These are phyloP conservation scores for Mastomys coucha DNA, from an alignment of 2,113 vertebrate species.

Conservation along the genomic window DNA sequence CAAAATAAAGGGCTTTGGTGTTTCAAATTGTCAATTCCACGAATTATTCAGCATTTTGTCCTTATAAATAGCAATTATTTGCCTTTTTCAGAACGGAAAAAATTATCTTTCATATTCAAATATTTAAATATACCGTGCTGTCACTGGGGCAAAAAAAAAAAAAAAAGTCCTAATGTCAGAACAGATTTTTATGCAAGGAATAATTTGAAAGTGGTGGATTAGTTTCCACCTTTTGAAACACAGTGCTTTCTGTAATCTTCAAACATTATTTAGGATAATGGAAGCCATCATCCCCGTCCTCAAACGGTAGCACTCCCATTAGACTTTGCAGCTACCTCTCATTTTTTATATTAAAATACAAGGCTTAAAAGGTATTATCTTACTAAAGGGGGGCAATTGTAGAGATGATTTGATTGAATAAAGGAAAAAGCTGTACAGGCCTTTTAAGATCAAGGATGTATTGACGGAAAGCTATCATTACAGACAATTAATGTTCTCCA, in stretches of 20 bases:
- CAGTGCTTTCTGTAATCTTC: constrained; percentile 93
- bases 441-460: constrained; percentile 96
- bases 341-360: constrained; percentile 98
- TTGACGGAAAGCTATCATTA: constrained; percentile 99
- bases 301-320: constrained; percentile 92
- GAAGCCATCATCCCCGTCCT: constrained; percentile 91
- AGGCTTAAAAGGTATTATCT: constrained; percentile 95
- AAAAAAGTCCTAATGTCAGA: constrained; percentile 85
- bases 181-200: constrained; percentile 88
- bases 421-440: constrained; percentile 91
- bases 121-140: constrained; percentile 86
- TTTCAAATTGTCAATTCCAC: constrained; percentile 85
- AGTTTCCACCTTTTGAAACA: constrained; percentile 92
- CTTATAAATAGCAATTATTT: constrained; percentile 90
- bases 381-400: constrained; percentile 93
- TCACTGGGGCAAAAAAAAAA: constrained; percentile 80
- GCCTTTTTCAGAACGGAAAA: constrained; percentile 83
- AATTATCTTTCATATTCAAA: constrained; percentile 89
- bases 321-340: constrained; percentile 93
- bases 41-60: constrained; percentile 87
- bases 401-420: constrained; percentile 97
- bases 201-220: constrained; percentile 91
- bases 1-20: constrained; percentile 85
- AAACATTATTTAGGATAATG: constrained; percentile 94
- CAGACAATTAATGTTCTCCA: constrained; percentile 95